Base-by-base conservation (phyloP, 2,797 vertebrate genomes). In the Enteromius treurensis region DNA sequence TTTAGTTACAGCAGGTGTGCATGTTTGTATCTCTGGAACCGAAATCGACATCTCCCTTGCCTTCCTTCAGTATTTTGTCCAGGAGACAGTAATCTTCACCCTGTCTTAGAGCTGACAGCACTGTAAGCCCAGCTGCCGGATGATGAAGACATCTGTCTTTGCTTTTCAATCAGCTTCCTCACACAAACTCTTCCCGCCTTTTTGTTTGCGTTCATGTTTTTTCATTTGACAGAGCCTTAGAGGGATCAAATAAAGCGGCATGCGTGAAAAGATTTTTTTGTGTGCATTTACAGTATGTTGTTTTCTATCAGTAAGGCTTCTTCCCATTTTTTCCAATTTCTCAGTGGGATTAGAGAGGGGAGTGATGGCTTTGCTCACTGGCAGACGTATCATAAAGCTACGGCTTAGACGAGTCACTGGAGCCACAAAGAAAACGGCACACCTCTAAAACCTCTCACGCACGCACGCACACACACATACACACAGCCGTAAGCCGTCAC, bases 341-440 rank as follows among this genome's bases (percentile, higher is more conserved):
- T 87, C 58, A 7, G 71, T 9, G 15, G 86, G 84, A 85, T 87
- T 85, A 85, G 34, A 29, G 47, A 71, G 58, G 45, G 75, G 70
- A 87, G 71, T 83, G 81, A 87, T 64, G 84, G 81, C 73, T 83
- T 81, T 55, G 64, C 77, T 77, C 49, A 42, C 84, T 80, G 81
- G 69, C 86, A 78, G 84, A 83, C 60, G 34, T 73, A 85, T 71
- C 80, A 85, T 79, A 85, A 85, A 87, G 80, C 86, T 84, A 74
- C 4, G 80, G 83, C 83, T 87, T 87, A 87, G 82, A 87, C 76
- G 15, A 85, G 65, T 42, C 75, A 65, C 67, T 71, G 71, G 65
- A 84, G 77, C 71, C 47, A 84, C 70, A 77, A 77, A 82, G 62
- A 77, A 51, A 60, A 29, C 47, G 42, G 79, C 81, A 77, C 86